Percentiles rank a stretch among this genome's conserved stretches.
These are phyloP conservation scores for Orientallactaga sibirica DNA, from an alignment of 2,797 vertebrate species.

Conservation along the genomic window DNA sequence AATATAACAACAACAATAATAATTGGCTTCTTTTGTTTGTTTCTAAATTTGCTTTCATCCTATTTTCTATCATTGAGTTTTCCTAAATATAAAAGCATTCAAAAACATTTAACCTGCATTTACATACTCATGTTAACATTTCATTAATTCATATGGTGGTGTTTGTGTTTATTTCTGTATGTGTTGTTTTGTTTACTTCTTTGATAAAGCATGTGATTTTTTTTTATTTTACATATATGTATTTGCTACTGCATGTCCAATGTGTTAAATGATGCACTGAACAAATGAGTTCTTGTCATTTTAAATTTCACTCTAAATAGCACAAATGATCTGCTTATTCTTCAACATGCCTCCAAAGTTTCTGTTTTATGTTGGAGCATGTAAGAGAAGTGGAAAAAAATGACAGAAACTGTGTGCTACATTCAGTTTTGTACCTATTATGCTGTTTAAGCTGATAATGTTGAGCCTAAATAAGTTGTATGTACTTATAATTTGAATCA, in stretches of 20 bases:
- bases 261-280: conserved; percentile 87
- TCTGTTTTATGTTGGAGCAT: conserved; percentile 74
- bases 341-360: conserved; percentile 79
- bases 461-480: conserved; percentile 86
- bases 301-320: conserved; percentile 88
- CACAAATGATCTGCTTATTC: conserved; percentile 69
- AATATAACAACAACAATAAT: conserved; percentile 85
- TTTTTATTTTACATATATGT: conserved; percentile 85
- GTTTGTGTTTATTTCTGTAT: conserved; percentile 82
- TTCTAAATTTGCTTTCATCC: conserved; percentile 85
- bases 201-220: conserved; percentile 90
- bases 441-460: conserved; percentile 87
- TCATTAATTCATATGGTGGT: conserved; percentile 88
- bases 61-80: conserved; percentile 86
- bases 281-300: conserved; percentile 90
- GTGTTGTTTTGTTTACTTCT: conserved; percentile 77
- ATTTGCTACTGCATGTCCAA: conserved; percentile 81
- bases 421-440: conserved; percentile 81
- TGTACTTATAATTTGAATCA: conserved; percentile 89
- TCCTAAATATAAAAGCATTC: conserved; percentile 83
- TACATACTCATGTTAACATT: conserved; percentile 87
- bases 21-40: conserved; percentile 82
- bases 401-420: conserved; percentile 87
- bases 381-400: conserved; percentile 87
- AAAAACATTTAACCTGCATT: conserved; percentile 88